phyloP scores from a whole-genome alignment of 2,888 invertebrate genomes.

The Trilocha varians region DNA sequence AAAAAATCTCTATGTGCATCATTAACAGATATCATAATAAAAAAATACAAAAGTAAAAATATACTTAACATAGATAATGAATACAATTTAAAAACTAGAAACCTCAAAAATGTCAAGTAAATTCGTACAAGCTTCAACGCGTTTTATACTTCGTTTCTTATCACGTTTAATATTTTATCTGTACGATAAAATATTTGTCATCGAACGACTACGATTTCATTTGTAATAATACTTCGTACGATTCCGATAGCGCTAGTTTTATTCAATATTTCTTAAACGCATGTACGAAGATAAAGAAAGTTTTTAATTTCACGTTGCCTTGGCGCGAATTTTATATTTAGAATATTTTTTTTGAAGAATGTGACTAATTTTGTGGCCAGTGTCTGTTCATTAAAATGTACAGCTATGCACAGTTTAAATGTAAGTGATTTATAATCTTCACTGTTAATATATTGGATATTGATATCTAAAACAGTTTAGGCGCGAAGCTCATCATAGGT shows the following conservation, averaged over 20 bases:
- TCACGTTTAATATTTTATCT: neutral
- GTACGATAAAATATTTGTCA: neutral
- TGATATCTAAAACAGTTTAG: too few species aligned
- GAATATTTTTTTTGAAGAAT: too few species aligned
- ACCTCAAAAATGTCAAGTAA: too few species aligned
- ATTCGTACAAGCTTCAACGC: neutral
- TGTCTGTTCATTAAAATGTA: too few species aligned
- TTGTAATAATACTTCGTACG: slow-evolving; percentile 1
- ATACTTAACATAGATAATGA: too few species aligned
- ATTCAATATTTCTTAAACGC: neutral
- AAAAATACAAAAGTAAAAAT: too few species aligned
- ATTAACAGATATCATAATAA: too few species aligned
- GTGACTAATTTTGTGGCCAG: too few species aligned
- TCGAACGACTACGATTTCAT: neutral
- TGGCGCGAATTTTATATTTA: neutral
- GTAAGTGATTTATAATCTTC: neutral
- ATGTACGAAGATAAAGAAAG: neutral
- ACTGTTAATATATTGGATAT: too few species aligned
- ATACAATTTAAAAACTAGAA: too few species aligned
- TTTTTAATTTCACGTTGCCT: neutral
- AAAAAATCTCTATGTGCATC: too few species aligned
- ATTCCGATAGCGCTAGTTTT: neutral
- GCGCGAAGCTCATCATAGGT: too few species aligned
- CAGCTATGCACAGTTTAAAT: neutral
- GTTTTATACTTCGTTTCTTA: neutral